A percentile compares a stretch with the other conserved stretches of the same genome.
phyloP scores from a whole-genome alignment of 2,888 invertebrate genomes.

The Andrena flavipes region DNA sequence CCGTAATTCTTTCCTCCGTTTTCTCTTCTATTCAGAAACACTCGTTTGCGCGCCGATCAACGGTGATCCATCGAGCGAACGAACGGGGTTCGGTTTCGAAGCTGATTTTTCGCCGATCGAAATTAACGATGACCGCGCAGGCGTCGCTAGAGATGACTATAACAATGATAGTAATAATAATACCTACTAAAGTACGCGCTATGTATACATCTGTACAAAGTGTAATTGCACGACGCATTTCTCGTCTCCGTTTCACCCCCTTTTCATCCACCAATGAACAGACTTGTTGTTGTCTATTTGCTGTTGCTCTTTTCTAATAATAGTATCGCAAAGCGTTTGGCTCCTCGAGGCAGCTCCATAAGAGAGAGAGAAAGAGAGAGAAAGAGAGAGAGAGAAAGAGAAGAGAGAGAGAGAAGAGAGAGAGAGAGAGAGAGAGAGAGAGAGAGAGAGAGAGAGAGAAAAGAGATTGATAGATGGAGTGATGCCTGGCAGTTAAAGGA shows the following conservation, averaged over 20 bases:
- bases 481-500: constrained; percentile 74
- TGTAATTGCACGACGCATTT: constrained; percentile 77
- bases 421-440: constrained; percentile 31
- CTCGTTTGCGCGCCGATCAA: constrained; percentile 42
- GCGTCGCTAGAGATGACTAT: constrained; percentile 42
- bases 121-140: constrained; percentile 62
- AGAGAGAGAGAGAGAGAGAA: constrained; percentile 31
- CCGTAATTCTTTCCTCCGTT: neutral
- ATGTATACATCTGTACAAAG: constrained; percentile 76
- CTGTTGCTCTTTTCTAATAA: constrained; percentile 41
- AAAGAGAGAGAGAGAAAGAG: constrained; percentile 33
- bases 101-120: neutral
- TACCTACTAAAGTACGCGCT: constrained; percentile 68
- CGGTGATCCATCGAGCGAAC: constrained; percentile 24
- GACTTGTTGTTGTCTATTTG: constrained; percentile 40
- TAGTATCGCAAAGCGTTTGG: constrained; percentile 65
- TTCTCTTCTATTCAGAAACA: constrained; percentile 3
- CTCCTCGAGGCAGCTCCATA: constrained; percentile 70
- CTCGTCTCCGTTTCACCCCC: neutral
- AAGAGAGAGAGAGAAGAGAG: constrained; percentile 44
- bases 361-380: constrained; percentile 30
- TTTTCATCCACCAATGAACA: constrained; percentile 18
- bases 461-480: constrained; percentile 61
- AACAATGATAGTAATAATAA: constrained; percentile 66
- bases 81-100: neutral